phyloP scores from a whole-genome alignment of 2,113 vertebrate species.

The Phylloscopus whistleri region DNA sequence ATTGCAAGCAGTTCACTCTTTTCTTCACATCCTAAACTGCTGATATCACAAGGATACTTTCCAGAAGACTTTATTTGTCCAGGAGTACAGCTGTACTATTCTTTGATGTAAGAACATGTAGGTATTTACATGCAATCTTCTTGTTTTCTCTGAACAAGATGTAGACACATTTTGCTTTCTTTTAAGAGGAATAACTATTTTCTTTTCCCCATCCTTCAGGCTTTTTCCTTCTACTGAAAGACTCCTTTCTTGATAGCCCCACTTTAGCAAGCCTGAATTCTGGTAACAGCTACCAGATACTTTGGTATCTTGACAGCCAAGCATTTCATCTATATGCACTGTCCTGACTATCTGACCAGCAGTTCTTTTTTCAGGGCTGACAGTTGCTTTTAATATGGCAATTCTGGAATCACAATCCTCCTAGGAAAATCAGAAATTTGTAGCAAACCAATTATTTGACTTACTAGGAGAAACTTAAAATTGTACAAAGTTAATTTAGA shows the following conservation, averaged over 20 bases:
- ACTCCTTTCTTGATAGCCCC: not conserved
- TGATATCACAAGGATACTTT: conserved; percentile 66
- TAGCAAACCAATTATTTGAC: not conserved
- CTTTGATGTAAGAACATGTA: not conserved
- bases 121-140: not conserved
- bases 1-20: conserved; percentile 68
- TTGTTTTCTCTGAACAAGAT: not conserved
- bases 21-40: conserved; percentile 68
- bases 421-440: conserved; percentile 1
- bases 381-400: not conserved
- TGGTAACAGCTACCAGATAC: not conserved
- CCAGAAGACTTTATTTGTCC: conserved; percentile 24
- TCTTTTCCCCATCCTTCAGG: not conserved
- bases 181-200: conserved; percentile 2
- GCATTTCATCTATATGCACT: not conserved
- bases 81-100: not conserved
- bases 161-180: not conserved
- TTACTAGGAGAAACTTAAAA: not conserved
- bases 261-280: not conserved
- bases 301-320: not conserved
- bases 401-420: not conserved
- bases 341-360: not conserved
- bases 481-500: not conserved
- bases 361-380: not conserved
- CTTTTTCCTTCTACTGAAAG: not conserved